A percentile compares a stretch with the other conserved stretches of the same genome.
phyloP scores from a whole-genome alignment of 2,797 vertebrate genomes.

The Mus spretus region DNA sequence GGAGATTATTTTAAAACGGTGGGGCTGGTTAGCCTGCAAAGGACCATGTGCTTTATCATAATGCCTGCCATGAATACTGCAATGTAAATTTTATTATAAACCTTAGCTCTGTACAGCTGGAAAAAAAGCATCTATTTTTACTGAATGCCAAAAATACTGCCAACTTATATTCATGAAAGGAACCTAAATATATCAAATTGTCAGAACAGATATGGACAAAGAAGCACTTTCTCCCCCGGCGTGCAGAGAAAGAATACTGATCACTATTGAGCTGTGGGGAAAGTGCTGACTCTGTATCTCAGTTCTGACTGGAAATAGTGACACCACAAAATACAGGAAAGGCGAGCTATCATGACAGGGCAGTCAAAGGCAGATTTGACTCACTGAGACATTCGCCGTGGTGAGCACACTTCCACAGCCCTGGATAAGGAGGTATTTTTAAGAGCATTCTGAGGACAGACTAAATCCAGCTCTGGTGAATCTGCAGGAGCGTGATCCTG shows the following conservation, averaged over 20 bases:
- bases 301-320: constrained; percentile 37
- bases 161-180: constrained; percentile 80
- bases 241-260: constrained; percentile 73
- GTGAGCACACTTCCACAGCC: neutral
- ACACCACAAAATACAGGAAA: constrained; percentile 21
- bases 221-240: constrained; percentile 37
- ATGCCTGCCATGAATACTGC: constrained; percentile 68
- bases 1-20: constrained; percentile 39
- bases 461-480: neutral
- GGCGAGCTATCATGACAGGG: neutral
- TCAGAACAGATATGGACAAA: constrained; percentile 77
- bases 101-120: constrained; percentile 66
- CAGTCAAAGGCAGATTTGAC: neutral
- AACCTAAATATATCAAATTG: constrained; percentile 82
- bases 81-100: constrained; percentile 80
- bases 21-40: constrained; percentile 3
- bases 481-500: constrained; percentile 10
- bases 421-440: neutral
- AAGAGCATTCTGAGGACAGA: constrained; percentile 50
- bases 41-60: constrained; percentile 40
- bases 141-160: constrained; percentile 74
- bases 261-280: constrained; percentile 53
- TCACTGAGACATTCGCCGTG: neutral
- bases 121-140: constrained; percentile 81
- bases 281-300: constrained; percentile 51